phyloP scores from a whole-genome alignment of 1,140 invertebrate species.

The Argopecten irradians region DNA sequence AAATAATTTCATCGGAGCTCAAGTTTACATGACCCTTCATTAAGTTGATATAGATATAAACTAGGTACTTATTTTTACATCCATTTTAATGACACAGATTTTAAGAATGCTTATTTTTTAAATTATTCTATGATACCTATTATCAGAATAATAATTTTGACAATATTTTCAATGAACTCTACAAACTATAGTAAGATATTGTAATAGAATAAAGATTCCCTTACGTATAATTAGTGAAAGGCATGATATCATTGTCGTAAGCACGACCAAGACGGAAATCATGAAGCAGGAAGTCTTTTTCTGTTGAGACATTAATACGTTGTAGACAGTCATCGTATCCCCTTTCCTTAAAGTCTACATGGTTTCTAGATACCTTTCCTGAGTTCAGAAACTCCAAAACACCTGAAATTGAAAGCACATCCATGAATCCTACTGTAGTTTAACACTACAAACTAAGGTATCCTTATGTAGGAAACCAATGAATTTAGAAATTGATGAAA shows the following conservation, averaged over 20 bases:
- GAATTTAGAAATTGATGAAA: too few species aligned
- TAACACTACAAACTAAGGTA: not conserved
- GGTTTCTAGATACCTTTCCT: conserved; percentile 91
- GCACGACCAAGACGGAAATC: conserved; percentile 95
- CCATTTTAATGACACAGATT: too few species aligned
- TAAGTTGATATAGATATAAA: too few species aligned
- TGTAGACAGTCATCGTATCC: conserved; percentile 94
- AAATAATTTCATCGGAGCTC: too few species aligned
- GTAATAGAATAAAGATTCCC: conserved; percentile 63
- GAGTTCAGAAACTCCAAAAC: conserved; percentile 96
- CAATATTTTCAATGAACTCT: too few species aligned
- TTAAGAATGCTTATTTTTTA: too few species aligned
- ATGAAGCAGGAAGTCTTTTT: conserved; percentile 83
- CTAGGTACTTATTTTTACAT: too few species aligned
- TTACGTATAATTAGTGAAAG: conserved; percentile 99
- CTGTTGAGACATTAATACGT: conserved; percentile 82
- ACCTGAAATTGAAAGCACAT: conserved; percentile 80
- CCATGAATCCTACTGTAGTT: not conserved
- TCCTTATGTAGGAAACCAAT: not conserved
- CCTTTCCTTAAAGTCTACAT: conserved; percentile 97
- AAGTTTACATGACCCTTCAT: too few species aligned
- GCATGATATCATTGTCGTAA: conserved; percentile 96
- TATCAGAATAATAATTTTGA: too few species aligned
- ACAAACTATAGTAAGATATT: not conserved
- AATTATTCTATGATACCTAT: too few species aligned